Conservation (phyloP, 2,113 vertebrate species). For the Megaceryle torquata region DNA sequence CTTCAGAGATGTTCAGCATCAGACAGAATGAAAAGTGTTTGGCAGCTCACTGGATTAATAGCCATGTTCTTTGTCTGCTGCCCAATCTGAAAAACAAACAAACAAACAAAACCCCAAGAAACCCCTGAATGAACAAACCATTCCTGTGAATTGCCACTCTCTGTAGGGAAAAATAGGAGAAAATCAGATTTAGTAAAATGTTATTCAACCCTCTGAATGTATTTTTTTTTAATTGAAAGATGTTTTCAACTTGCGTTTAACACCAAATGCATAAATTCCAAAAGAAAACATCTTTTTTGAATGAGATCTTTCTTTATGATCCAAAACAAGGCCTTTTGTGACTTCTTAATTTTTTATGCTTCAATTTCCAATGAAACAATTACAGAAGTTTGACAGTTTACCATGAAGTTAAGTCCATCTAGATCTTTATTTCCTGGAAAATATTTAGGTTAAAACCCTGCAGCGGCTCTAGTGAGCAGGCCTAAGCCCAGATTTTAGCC, state of each 20-base stretch:
- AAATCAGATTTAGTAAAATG: not conserved
- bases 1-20: not conserved
- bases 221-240: not conserved
- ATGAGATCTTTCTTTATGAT: not conserved
- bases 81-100: not conserved
- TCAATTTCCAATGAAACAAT: not conserved
- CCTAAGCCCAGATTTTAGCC: not conserved
- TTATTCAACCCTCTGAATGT: not conserved
- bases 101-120: no score
- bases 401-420: not conserved
- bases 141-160: not conserved
- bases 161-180: not conserved
- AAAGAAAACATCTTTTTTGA: not conserved
- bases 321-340: not conserved
- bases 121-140: not conserved
- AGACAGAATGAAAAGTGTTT: not conserved
- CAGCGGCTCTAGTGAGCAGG: not conserved
- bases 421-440: not conserved
- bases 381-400: not conserved
- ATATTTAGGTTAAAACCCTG: not conserved
- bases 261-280: not conserved
- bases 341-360: not conserved
- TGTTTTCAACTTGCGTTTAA: not conserved
- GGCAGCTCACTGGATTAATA: not conserved
- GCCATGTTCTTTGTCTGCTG: slow-evolving; percentile 2